Evolutionary conservation across 2,797 vertebrate genomes (phyloP), one percentile per base, ranked within the genome.

Genomic region (Neomorphus geoffroyi): DNA sequence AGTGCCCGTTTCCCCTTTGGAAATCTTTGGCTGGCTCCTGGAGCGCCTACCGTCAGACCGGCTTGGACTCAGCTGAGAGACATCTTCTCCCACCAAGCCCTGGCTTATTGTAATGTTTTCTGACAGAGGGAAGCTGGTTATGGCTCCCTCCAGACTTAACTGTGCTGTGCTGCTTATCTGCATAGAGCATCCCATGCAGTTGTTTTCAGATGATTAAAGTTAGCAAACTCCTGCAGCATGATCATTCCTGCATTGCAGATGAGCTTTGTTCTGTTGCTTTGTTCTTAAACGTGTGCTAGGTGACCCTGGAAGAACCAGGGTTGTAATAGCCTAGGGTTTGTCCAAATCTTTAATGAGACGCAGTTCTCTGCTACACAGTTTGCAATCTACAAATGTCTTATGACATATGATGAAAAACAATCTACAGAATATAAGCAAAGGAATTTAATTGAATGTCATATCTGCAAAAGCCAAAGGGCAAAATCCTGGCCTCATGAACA

Each of bases 401-500:
- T 51, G 86, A 85, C 61, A 43, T 58, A 33, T 0, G 7, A 78
- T 58, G 75, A 83, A 94, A 91, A 61, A 32, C 16, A 64, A 43
- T 50, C 60, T 73, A 45, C 28, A 80, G 51, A 88, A 75, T 5
- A 67, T 23, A 91, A 86, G 60, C 24, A 33, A 92, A 88, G 35
- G 41, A 46, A 74, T 86, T 92, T 92, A 91, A 92, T 66, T 88
- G 70, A 75, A 86, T 75, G 91, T 62, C 69, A 23, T 53, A 56
- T 72, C 43, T n/a, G 9, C 56, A 56, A 90, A 93, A 92, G 69
- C 67, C 75, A 86, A 92, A 88, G 84, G 79, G 72, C 58, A 91
- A 90, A 92, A 83, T 79, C 23, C 30, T 72, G 58, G 72, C 56
- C 33, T 84, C 32, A 5, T 0, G 0, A 80, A 83, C 73, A 56